Evolutionary conservation across 1,140 invertebrate species (phyloP).

Genomic region (Holcopasites calliopsidis): DNA sequence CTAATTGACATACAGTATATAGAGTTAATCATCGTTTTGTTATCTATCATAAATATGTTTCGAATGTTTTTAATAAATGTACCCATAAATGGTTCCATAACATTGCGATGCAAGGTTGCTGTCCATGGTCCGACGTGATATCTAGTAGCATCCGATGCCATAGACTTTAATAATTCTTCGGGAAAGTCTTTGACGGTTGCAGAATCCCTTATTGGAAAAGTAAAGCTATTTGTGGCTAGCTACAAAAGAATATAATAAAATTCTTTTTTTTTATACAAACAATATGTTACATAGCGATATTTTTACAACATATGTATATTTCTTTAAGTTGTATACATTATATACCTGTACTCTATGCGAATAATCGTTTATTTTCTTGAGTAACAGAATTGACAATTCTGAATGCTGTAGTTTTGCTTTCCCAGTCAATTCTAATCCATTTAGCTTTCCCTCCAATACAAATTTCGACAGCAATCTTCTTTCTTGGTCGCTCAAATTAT

Average conservation of each 20-base stretch:
- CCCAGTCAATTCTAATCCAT: conserved; percentile 84
- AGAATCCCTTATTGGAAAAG: conserved; percentile 84
- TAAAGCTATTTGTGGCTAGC: conserved; percentile 83
- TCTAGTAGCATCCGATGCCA: conserved; percentile 83
- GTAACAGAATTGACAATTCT: conserved; percentile 71
- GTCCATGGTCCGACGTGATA: conserved; percentile 88
- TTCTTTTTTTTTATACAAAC: too few species aligned
- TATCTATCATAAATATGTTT: neutral
- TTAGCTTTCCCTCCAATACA: conserved; percentile 88
- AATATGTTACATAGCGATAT: too few species aligned
- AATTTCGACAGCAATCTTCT: conserved; percentile 88
- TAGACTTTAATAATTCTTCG: conserved; percentile 83
- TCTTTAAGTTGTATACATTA: conserved; percentile 13
- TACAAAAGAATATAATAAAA: conserved; percentile 54
- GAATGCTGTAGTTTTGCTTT: conserved; percentile 72
- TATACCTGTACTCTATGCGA: conserved; percentile 82
- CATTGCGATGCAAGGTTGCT: conserved; percentile 85
- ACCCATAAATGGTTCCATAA: conserved; percentile 84
- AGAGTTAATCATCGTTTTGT: conserved; percentile 15
- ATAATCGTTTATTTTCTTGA: conserved; percentile 81
- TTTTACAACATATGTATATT: too few species aligned
- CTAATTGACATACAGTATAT: conserved; percentile 59
- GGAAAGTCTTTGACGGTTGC: conserved; percentile 87
- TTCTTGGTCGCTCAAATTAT: conserved; percentile 84
- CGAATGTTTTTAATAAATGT: conserved; percentile 4